Conservation (phyloP, 2,888 invertebrate genomes). For the Luperina nickerlii region DNA sequence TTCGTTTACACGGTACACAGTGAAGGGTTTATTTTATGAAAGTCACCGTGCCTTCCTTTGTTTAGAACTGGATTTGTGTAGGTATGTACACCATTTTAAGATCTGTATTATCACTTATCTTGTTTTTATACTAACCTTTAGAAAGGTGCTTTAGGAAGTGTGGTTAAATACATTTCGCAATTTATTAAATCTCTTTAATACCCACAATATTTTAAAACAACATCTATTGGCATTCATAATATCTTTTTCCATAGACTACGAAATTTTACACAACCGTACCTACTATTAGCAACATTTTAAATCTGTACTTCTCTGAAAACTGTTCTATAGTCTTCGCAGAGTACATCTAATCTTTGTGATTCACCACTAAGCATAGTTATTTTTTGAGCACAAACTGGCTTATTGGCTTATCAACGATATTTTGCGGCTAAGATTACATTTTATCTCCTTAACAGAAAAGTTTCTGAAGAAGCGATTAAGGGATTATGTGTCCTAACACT, state of each 20-base stretch:
- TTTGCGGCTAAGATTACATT: constrained; percentile 25
- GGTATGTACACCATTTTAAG: not conserved
- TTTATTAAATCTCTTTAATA: not conserved
- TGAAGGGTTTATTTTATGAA: constrained; percentile 15
- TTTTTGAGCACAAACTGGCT: constrained; percentile 32
- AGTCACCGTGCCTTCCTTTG: not conserved
- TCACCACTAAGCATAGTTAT: constrained; percentile 13
- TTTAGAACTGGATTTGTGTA: not conserved
- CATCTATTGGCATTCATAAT: not conserved
- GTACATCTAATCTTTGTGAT: constrained; percentile 5
- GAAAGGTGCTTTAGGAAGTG: not conserved
- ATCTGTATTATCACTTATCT: not conserved
- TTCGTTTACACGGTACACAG: not conserved
- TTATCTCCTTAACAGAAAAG: constrained; percentile 21
- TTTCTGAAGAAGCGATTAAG: constrained; percentile 16
- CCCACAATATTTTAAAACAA: not conserved
- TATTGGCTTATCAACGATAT: constrained; percentile 28
- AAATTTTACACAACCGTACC: not conserved
- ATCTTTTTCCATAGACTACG: not conserved
- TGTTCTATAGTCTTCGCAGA: not conserved
- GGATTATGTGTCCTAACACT: constrained; percentile 28
- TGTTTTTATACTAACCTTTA: not conserved
- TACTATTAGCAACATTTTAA: constrained; percentile 11
- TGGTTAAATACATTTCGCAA: not conserved
- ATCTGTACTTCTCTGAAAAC: not conserved